Evolutionary conservation across 2,888 invertebrate genomes (phyloP), one percentile per base, ranked within the genome.

Genomic region (Rhopalosiphum nymphaeae): DNA sequence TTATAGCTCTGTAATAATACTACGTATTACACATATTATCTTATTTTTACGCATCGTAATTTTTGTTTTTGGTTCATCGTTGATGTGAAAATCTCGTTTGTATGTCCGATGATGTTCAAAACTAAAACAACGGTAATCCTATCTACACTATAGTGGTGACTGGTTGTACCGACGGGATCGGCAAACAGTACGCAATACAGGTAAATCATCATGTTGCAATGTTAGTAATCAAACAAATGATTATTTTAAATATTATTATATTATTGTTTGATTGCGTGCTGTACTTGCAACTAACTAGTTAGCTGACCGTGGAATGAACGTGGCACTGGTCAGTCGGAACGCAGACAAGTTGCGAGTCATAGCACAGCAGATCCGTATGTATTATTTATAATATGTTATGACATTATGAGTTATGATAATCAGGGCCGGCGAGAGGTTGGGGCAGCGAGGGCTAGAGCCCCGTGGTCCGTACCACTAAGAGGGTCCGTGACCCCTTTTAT

Each of bases 81-180:
- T 49, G 49, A 46, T 91, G 49, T 11, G 10, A 25, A 25, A 10
- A 57, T 56, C 26, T 11, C 21, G 13, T 49, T 26, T 13, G 13
- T 49, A 13, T 13, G 46, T 1, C 7, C 29, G 29, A 10, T 29
- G 4, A 1, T 16, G 16, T 89, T 16, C 25, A 57, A 86, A 26
- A 49, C 13, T 16, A n/a, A 49, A n/a, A 42, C 36, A 25, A 42
- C 46, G n/a, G 1, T 13, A 10, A 90, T 26, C 25, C 5, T 13
- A 42, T 5, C 21, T 4, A 49, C 96, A 96, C 97, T 97, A 89
- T 96, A 98, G 98, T 98, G 95, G 96, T 98, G 26, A 98, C 98
- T n/a, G 98, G 98, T 29, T 97, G 98, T 26, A 98, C 98, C 0
- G 98, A 98, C 96, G 98, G 98, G 5, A 97, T 99, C 95, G 98